phyloP scores from a whole-genome alignment of 53 echinoderm and acorn worm genomes.

The Echinometra lucunter region DNA sequence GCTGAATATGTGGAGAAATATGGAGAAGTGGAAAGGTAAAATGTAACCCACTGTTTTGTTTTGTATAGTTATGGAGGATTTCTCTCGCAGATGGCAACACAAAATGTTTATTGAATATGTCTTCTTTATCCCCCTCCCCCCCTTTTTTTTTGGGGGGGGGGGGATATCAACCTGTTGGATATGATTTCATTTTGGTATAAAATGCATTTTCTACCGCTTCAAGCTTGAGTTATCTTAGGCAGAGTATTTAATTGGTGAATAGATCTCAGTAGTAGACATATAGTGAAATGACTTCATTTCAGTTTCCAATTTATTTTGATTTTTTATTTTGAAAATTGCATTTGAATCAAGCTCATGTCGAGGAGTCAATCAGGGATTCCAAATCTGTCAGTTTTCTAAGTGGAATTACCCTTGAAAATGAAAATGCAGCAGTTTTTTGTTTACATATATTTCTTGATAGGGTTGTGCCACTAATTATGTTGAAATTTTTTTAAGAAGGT shows the following conservation, averaged over 20 bases:
- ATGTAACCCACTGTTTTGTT: not conserved
- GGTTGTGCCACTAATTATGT: no score
- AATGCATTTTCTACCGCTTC: not conserved
- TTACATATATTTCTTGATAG: no score
- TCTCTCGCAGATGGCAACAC: not conserved
- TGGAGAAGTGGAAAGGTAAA: conserved; percentile 86
- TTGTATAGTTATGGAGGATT: not conserved
- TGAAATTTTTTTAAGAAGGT: no score
- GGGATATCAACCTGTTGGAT: not conserved
- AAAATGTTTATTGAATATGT: not conserved
- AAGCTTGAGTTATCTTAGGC: not conserved
- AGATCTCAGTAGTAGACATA: not conserved
- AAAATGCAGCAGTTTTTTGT: no score
- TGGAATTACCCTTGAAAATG: no score
- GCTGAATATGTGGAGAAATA: conserved; percentile 79
- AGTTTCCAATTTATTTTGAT: no score
- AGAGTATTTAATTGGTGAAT: not conserved
- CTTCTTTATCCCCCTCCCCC: no score
- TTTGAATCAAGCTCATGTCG: no score
- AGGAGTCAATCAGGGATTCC: no score
- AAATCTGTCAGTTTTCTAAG: no score
- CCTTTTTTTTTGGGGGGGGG: not conserved
- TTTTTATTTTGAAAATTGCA: no score
- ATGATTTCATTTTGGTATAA: not conserved
- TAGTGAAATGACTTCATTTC: no score